A percentile compares a stretch with the other conserved stretches of the same genome.
Evolutionary conservation across 2,797 vertebrate genomes (phyloP).

Genomic region (Lagodon rhomboides): DNA sequence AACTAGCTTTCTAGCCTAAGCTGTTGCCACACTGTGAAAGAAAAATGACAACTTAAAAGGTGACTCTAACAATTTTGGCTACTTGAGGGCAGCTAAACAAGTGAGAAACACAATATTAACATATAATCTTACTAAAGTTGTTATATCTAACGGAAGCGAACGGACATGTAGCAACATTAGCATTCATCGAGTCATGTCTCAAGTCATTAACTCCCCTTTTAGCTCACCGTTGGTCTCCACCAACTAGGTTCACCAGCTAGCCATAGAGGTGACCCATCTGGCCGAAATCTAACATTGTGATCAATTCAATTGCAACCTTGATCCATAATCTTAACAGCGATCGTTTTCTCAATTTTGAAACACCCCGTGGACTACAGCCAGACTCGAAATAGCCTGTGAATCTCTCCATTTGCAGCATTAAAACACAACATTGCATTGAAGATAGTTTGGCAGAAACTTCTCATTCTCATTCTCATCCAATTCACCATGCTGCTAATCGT

Average conservation of each 20-base stretch:
- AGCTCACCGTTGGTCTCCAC: constrained; percentile 3
- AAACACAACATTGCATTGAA: too few relatives aligned
- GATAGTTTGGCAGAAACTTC: too few relatives aligned
- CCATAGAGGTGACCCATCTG: too few relatives aligned
- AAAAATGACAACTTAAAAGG: background rate
- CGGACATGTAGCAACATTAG: background rate
- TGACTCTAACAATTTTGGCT: background rate
- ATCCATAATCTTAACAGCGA: too few relatives aligned
- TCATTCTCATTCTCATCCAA: too few relatives aligned
- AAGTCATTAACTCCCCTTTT: background rate
- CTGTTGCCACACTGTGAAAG: background rate
- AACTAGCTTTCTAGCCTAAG: background rate
- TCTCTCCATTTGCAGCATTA: too few relatives aligned
- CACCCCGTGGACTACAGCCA: too few relatives aligned
- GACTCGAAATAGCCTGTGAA: too few relatives aligned
- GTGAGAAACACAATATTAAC: background rate
- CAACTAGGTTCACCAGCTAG: background rate
- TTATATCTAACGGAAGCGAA: background rate
- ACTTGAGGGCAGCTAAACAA: background rate
- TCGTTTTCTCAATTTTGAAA: too few relatives aligned
- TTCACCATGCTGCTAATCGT: too few relatives aligned
- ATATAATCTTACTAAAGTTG: background rate
- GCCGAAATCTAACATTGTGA: too few relatives aligned
- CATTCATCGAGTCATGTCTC: background rate
- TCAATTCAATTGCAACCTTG: too few relatives aligned